These are phyloP conservation scores for Phortica variegata DNA, from an alignment of 1,140 invertebrate genomes.

Conservation along the genomic window DNA sequence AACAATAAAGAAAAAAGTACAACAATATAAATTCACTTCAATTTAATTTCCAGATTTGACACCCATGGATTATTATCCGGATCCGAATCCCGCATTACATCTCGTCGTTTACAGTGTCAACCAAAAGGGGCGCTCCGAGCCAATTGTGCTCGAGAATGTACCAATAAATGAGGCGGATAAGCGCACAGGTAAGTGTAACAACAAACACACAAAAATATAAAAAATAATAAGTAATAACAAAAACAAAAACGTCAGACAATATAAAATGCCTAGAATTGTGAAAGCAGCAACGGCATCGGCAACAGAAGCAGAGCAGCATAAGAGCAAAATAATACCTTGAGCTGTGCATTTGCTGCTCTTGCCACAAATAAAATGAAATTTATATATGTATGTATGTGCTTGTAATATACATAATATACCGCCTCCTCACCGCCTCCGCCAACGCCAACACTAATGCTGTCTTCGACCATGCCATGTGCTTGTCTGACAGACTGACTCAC, in stretches of 20 bases:
- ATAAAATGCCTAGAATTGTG: background rate
- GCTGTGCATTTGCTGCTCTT: too few relatives aligned
- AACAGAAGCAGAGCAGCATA: constrained; percentile 1
- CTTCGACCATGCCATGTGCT: too few relatives aligned
- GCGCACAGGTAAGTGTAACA: constrained; percentile 69
- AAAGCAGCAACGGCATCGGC: constrained; percentile 6
- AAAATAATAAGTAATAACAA: constrained; percentile 2
- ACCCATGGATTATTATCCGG: constrained; percentile 53
- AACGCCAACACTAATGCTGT: too few relatives aligned
- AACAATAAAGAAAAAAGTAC: too few relatives aligned
- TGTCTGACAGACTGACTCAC: too few relatives aligned
- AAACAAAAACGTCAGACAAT: background rate
- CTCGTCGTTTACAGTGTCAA: constrained; percentile 83
- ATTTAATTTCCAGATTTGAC: constrained; percentile 37
- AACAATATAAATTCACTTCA: background rate
- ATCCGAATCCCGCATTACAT: constrained; percentile 65
- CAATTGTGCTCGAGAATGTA: constrained; percentile 78
- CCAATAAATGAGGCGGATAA: constrained; percentile 84
- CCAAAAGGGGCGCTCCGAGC: constrained; percentile 81
- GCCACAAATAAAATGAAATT: too few relatives aligned
- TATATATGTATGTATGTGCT: too few relatives aligned
- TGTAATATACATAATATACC: too few relatives aligned
- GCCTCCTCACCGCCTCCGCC: too few relatives aligned
- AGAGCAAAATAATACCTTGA: constrained; percentile 6
- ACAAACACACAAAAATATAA: background rate